Base-by-base conservation (phyloP, 2,113 vertebrate species). In the Taxidea taxus region DNA sequence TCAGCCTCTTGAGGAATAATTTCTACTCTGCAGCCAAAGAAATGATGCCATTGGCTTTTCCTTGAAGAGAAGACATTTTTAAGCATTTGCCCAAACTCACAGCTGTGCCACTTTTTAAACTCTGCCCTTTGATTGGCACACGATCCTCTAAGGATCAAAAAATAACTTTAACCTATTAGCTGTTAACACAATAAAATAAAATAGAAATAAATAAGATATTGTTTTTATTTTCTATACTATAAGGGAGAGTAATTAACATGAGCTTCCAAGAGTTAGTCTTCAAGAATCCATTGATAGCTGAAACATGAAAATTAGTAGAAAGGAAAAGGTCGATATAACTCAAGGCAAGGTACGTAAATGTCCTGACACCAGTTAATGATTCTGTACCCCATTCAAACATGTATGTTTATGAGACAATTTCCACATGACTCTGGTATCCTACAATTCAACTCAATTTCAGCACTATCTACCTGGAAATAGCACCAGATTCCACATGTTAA, bases 11-110 rank as follows among this genome's bases (percentile, higher is more conserved):
- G 64, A 96, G 78, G 39, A 96, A 78, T 62, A 83, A 90, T 90
- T 95, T 68, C 60, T 85, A 27, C 47, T 80, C 80, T 60, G 47
- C 18, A 47, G 80, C 94, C 90, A 74, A 82, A 86, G 82, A 87
- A 96, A 93, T 84, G 34, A 90, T 58, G 47, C 27, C 74, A 80
- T 78, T 97, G 87, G 39, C 80, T 42, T 94, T 95, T 83, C 42
- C 82, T 87, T 64, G n/a, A 18, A 74, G 23, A 95, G 25, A 42
- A 93, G 47, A 85, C 3, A 49, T 95, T 75, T 91, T 66, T 85
- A 88, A 93, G 10, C 15, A 39, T 96, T 70, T 82, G 12, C 47
- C 29, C 83, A 83, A 89, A 37, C 15, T 31, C 2, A 0, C 80
- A 54, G 51, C 18, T 58, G 10, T 42, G 25, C 54, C 14, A 4